Percentiles rank a stretch among this genome's conserved stretches.
phyloP scores from a whole-genome alignment of 1,140 invertebrate species.

The Macrostomum lignano region DNA sequence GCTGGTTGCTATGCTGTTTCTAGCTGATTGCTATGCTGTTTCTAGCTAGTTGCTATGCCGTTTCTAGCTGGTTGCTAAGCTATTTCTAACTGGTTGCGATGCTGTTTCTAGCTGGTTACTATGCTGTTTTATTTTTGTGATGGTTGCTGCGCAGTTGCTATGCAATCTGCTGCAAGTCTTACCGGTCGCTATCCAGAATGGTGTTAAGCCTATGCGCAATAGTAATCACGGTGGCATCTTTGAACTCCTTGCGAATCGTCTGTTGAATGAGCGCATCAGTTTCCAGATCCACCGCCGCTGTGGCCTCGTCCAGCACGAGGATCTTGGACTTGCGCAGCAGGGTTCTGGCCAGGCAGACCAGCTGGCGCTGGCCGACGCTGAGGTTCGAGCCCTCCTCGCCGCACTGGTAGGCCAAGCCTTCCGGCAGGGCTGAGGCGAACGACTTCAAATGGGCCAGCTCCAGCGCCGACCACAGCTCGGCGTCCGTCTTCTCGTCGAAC shows the following conservation, averaged over 20 bases:
- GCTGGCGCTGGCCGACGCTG: slow-evolving; percentile 25
- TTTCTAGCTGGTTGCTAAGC: too few species aligned
- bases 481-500: slow-evolving; percentile 1
- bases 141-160: too few species aligned
- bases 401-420: not conserved
- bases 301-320: slow-evolving; percentile 53
- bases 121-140: too few species aligned
- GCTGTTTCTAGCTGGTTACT: too few species aligned
- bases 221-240: slow-evolving; percentile 16
- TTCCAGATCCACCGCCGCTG: slow-evolving; percentile 50
- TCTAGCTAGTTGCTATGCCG: too few species aligned
- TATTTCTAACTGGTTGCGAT: too few species aligned
- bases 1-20: too few species aligned
- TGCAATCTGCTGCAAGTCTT: too few species aligned
- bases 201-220: slow-evolving; percentile 23
- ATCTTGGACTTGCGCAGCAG: slow-evolving; percentile 21
- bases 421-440: slow-evolving; percentile 6
- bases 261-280: slow-evolving; percentile 18
- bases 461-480: slow-evolving; percentile 3
- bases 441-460: slow-evolving; percentile 6
- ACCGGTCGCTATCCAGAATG: slow-evolving; percentile 36
- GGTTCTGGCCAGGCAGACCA: slow-evolving; percentile 28
- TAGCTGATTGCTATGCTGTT: too few species aligned
- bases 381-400: slow-evolving; percentile 3
- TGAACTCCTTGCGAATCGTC: slow-evolving; percentile 13